Evolutionary conservation across 2,113 vertebrate genomes (phyloP).

Genomic region (Pandion haliaetus): DNA sequence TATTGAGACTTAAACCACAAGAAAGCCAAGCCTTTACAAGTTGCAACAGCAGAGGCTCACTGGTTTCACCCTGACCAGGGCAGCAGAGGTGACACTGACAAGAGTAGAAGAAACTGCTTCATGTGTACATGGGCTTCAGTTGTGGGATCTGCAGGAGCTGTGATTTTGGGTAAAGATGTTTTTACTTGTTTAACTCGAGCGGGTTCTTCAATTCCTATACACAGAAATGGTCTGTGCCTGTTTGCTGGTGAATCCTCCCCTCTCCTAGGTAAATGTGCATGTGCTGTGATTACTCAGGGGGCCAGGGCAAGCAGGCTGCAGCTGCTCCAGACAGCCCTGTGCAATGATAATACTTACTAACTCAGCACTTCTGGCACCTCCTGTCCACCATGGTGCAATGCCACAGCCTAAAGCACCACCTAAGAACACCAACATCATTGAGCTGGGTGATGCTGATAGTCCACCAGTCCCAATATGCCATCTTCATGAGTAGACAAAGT

Average conservation of each 20-base stretch:
- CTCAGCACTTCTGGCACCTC: neutral
- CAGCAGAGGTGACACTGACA: neutral
- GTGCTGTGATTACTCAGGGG: no score
- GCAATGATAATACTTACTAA: neutral
- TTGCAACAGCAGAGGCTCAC: neutral
- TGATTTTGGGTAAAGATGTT: neutral
- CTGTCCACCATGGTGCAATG: neutral
- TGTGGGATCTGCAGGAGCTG: neutral
- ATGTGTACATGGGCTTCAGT: neutral
- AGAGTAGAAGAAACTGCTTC: neutral
- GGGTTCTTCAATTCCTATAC: neutral
- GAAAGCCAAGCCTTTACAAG: neutral
- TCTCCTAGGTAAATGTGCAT: neutral
- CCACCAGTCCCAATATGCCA: neutral
- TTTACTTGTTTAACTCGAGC: neutral
- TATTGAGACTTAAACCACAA: neutral
- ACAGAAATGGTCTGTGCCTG: neutral
- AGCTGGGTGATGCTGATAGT: neutral
- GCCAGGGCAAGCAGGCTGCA: fast-evolving
- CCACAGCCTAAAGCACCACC: neutral
- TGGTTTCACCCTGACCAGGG: neutral
- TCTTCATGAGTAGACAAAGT: neutral
- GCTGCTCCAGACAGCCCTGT: neutral
- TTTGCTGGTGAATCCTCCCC: neutral
- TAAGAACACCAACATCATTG: neutral